These are phyloP conservation scores for Melieria omissa DNA, from an alignment of 2,888 invertebrate genomes.

Conservation along the genomic window DNA sequence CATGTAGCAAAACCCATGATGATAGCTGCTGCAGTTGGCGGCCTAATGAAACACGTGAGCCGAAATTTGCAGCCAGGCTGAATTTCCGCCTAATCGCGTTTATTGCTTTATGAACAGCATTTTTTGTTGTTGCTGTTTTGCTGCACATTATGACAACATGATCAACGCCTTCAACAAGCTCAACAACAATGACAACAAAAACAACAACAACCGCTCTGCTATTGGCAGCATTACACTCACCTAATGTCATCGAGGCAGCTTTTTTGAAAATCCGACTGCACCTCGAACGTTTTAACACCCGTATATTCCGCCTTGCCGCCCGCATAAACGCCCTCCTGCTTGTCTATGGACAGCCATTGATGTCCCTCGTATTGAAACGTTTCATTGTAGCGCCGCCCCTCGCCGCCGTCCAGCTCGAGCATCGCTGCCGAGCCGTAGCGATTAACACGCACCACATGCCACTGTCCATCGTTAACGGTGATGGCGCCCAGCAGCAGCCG, in stretches of 20 bases:
- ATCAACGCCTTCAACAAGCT: too few relatives aligned
- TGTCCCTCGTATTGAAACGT: constrained; percentile 89
- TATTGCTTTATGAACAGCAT: too few relatives aligned
- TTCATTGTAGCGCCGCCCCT: constrained; percentile 91
- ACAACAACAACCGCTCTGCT: too few relatives aligned
- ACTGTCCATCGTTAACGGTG: constrained; percentile 92
- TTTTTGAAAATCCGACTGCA: constrained; percentile 93
- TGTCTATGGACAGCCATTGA: constrained; percentile 90
- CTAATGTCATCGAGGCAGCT: constrained; percentile 76
- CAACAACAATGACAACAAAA: too few relatives aligned
- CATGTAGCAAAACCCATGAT: too few relatives aligned
- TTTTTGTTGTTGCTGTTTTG: too few relatives aligned
- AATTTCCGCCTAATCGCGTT: too few relatives aligned
- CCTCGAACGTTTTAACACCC: constrained; percentile 91
- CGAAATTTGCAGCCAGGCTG: too few relatives aligned
- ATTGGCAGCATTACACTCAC: constrained; percentile 46
- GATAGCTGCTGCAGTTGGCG: too few relatives aligned
- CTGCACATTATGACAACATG: too few relatives aligned
- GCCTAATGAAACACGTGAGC: too few relatives aligned
- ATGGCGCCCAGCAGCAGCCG: constrained; percentile 88
- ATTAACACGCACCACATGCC: constrained; percentile 92
- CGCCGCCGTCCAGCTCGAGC: constrained; percentile 92
- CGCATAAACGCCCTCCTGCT: constrained; percentile 93
- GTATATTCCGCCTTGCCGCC: constrained; percentile 96
- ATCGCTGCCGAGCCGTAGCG: constrained; percentile 92